Evolutionary conservation across 2,113 vertebrate species (phyloP).

Genomic region (Motacilla tschutschensis): DNA sequence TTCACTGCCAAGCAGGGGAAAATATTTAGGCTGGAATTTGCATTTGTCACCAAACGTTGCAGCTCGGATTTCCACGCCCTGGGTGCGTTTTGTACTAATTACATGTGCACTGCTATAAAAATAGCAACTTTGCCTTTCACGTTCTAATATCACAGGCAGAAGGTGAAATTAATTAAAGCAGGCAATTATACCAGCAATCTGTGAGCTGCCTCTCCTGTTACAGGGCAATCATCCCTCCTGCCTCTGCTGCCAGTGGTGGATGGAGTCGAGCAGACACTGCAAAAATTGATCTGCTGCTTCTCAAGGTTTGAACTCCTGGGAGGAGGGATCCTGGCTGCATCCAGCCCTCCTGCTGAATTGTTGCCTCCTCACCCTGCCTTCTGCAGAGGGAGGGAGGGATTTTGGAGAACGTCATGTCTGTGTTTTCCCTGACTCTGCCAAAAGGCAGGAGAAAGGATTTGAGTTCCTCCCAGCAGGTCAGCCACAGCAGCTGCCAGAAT

Average conservation of each 20-base stretch:
- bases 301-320: neutral
- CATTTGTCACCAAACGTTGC: constrained; percentile 18
- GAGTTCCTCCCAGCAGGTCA: neutral
- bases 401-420: neutral
- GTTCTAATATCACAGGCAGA: neutral
- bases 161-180: constrained; percentile 42
- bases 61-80: neutral
- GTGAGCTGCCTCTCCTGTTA: neutral
- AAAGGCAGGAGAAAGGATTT: neutral
- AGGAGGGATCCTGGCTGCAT: neutral
- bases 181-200: neutral
- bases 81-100: neutral
- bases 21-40: constrained; percentile 36
- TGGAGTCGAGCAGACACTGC: constrained; percentile 2
- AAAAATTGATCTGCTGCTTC: constrained; percentile 2
- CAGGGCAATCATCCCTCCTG: neutral
- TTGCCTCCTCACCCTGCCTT: neutral
- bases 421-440: neutral
- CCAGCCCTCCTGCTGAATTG: neutral
- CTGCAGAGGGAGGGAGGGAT: neutral
- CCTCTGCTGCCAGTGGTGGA: neutral
- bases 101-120: neutral
- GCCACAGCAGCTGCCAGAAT: neutral
- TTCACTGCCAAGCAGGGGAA: constrained; percentile 14
- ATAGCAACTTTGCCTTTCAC: neutral